phyloP scores from a whole-genome alignment of 2,888 invertebrate genomes.

The Leptopilina drosophilae region DNA sequence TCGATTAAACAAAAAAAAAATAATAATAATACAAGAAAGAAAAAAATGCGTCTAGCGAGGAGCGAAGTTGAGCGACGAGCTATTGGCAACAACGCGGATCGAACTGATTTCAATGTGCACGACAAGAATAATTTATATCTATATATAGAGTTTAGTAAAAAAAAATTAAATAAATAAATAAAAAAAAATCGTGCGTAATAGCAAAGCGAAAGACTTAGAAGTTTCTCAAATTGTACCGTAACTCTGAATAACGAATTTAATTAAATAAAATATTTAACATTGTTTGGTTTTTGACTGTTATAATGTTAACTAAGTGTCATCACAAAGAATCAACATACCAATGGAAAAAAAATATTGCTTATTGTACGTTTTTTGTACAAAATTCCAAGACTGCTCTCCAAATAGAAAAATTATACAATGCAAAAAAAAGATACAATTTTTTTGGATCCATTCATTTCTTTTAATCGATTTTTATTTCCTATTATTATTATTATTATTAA shows the following conservation, averaged over 20 bases:
- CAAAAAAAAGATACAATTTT: background rate
- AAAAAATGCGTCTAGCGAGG: slow-evolving; percentile 17
- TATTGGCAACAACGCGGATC: slow-evolving; percentile 16
- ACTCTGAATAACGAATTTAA: slow-evolving; percentile 62
- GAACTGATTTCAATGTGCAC: slow-evolving; percentile 32
- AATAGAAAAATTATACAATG: slow-evolving; percentile 36
- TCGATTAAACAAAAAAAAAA: slow-evolving; percentile 11
- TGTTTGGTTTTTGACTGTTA: slow-evolving; percentile 65
- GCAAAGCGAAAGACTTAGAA: slow-evolving; percentile 32
- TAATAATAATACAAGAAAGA: slow-evolving; percentile 7
- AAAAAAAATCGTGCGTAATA: slow-evolving; percentile 34
- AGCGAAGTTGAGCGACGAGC: slow-evolving; percentile 14
- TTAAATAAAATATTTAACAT: slow-evolving; percentile 60
- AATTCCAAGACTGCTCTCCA: slow-evolving; percentile 41
- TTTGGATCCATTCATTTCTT: background rate
- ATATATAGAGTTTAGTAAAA: slow-evolving; percentile 34
- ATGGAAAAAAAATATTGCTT: slow-evolving; percentile 20
- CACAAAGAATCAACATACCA: slow-evolving; percentile 50
- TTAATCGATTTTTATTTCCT: background rate
- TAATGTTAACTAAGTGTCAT: slow-evolving; percentile 61
- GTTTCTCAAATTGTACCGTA: slow-evolving; percentile 55
- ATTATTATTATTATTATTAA: background rate
- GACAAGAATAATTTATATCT: slow-evolving; percentile 37
- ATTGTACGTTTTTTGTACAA: slow-evolving; percentile 39
- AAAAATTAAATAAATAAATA: background rate